Conservation (phyloP, 2,113 vertebrate species). For the Poeciliopsis prolifica region DNA sequence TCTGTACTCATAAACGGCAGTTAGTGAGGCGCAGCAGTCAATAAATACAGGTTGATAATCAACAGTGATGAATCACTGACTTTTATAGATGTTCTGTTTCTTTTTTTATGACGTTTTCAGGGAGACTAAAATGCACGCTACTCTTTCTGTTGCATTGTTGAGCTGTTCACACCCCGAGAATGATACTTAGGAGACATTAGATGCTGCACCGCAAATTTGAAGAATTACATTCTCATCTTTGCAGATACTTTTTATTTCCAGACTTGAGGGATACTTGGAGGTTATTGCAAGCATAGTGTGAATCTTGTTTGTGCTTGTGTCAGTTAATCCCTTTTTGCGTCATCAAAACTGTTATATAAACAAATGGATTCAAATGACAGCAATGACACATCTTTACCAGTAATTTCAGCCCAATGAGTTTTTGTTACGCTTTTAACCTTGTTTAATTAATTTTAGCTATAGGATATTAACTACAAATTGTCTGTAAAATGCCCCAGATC, state of each 20-base stretch:
- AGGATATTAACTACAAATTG: neutral
- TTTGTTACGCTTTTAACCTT: neutral
- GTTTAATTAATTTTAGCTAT: neutral
- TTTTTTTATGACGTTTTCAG: conserved; percentile 3
- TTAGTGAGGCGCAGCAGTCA: conserved; percentile 21
- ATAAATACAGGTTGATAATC: conserved; percentile 6
- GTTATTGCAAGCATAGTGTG: neutral
- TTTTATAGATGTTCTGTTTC: conserved; percentile 18
- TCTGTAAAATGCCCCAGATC: neutral
- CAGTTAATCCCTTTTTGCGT: neutral
- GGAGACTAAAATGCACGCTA: neutral
- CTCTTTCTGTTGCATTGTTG: neutral
- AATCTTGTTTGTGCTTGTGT: neutral
- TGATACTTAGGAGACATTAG: neutral
- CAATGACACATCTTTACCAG: neutral
- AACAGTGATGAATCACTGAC: conserved; percentile 31
- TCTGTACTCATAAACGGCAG: conserved; percentile 14
- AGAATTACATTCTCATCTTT: neutral
- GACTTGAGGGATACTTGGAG: neutral
- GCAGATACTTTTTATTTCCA: neutral
- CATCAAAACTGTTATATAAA: neutral
- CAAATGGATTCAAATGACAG: neutral
- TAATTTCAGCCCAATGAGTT: neutral
- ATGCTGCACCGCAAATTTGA: neutral
- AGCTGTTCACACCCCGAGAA: neutral